Evolutionary conservation across 2,797 vertebrate genomes (phyloP), one percentile per base, ranked within the genome.

Genomic region (Bradypodion pumilum): DNA sequence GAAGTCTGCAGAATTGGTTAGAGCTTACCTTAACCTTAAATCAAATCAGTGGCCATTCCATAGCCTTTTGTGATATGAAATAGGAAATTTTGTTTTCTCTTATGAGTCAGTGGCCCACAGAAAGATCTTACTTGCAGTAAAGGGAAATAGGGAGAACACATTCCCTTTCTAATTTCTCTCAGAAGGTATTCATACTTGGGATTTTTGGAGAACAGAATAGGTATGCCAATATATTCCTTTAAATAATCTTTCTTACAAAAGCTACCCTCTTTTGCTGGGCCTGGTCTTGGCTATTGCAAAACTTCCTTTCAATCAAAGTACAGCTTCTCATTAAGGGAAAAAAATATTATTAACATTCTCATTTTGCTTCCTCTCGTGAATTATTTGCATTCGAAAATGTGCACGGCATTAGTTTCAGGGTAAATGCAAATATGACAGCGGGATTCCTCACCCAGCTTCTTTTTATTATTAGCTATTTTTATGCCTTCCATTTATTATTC

Each of bases 371-470:
- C 95, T 95, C 94, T 95, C 56, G 93, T 95, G 96, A 96, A 95
- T 96, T 96, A 96, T 95, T 96, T 96, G 95, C 95, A 96, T 96
- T 96, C 92, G 91, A 94, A 95, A 95, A 95, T 95, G 95, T 96
- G 95, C 92, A 94, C 27, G 89, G 94, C 93, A 95, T 96, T 95
- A 93, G 93, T 95, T 97, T 95, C 95, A 95, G 96, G 93, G 93
- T 96, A 96, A 96, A 96, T 95, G 95, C 95, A 97, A 96, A 96
- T 96, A 95, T 91, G 95, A 96, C 96, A 96, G 96, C 93, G 76
- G 95, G 95, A 94, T 94, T 94, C 95, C 95, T 95, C 95, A 94
- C 94, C 93, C 90, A 95, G 95, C 87, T 92, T 90, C 92, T 95
- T 95, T 94, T 95, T 95, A 96, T 95, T 96, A 96, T 96, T 94